Evolutionary conservation across 2,797 vertebrate genomes (phyloP), one percentile per base, ranked within the genome.

Genomic region (Sphaeramia orbicularis): DNA sequence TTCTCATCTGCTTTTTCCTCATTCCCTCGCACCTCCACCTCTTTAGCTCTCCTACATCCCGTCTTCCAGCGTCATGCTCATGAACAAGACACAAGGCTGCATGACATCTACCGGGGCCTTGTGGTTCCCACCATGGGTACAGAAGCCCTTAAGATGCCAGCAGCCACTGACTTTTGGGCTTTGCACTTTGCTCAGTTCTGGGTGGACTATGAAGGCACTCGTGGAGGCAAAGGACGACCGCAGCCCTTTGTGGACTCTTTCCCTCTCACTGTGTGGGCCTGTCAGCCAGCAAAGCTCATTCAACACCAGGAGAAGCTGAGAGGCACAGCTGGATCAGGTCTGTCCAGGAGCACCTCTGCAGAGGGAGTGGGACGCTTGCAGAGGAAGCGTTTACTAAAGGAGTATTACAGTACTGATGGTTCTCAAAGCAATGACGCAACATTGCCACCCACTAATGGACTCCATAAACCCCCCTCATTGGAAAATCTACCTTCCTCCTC

Each of bases 111-210:
- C 91, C 94, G 95, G 54, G 96, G 96, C 47, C 94, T 95, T 65
- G 90, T 95, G 44, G 79, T 78, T 37, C 95, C 96, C 4, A 91
- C 93, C 1, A 74, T 98, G 87, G 92, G 91, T 84, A 91, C 94
- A 16, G 87, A 94, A 10, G 91, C 96, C 40, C 94, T 99, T 24
- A 98, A 96, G 87, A 93, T 91, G 69, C 95, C 95, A 14, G 96
- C 98, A 16, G 96, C 96, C 71, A 89, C 91, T 0, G 98, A 99
- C 91, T 92, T 99, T 69, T 99, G 98, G 98, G 94, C 96, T 0
- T 56, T 99, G 61, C 95, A 98, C 87, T 99, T 97, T 81, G 94
- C 97, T 30, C 98, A 99, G 76, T 99, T 99, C 90, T 99, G 98
- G 98, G 92, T 98, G 74, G 98, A 99, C 92, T 99, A 96, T 0